Evolutionary conservation across 2,113 vertebrate species (phyloP).

Genomic region (Laticauda colubrina): DNA sequence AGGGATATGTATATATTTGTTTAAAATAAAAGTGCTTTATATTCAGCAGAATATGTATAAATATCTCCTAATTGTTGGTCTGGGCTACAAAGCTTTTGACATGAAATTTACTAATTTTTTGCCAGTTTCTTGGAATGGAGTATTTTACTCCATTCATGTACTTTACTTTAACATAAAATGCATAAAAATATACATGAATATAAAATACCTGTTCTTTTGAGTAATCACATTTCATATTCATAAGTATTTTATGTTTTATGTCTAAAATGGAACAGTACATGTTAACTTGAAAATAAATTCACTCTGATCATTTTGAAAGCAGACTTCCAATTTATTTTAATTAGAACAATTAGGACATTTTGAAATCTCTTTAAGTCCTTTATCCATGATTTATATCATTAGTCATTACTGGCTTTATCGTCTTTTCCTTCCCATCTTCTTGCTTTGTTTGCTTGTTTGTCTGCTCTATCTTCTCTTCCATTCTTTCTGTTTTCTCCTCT

Average conservation of each 20-base stretch:
- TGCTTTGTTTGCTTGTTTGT: too few relatives aligned
- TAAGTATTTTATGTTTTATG: neutral
- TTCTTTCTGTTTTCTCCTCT: too few relatives aligned
- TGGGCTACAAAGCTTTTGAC: neutral
- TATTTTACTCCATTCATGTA: neutral
- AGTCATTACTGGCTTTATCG: too few relatives aligned
- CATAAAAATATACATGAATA: neutral
- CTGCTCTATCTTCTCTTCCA: too few relatives aligned
- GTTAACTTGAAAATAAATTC: conserved; percentile 36
- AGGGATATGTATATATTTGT: neutral
- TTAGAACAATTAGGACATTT: neutral
- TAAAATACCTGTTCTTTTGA: neutral
- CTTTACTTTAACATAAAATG: neutral
- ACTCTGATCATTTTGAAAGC: neutral
- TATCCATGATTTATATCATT: too few relatives aligned
- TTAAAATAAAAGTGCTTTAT: neutral
- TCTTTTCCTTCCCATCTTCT: too few relatives aligned
- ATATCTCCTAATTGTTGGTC: neutral
- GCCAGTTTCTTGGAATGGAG: neutral
- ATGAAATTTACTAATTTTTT: neutral
- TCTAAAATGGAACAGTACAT: neutral
- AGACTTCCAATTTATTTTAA: conserved; percentile 26
- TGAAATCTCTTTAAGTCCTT: too few relatives aligned
- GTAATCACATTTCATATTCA: neutral
- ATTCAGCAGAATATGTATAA: neutral